Evolutionary conservation across 2,113 vertebrate genomes (phyloP).

Genomic region (Rhagologus leucostigma): DNA sequence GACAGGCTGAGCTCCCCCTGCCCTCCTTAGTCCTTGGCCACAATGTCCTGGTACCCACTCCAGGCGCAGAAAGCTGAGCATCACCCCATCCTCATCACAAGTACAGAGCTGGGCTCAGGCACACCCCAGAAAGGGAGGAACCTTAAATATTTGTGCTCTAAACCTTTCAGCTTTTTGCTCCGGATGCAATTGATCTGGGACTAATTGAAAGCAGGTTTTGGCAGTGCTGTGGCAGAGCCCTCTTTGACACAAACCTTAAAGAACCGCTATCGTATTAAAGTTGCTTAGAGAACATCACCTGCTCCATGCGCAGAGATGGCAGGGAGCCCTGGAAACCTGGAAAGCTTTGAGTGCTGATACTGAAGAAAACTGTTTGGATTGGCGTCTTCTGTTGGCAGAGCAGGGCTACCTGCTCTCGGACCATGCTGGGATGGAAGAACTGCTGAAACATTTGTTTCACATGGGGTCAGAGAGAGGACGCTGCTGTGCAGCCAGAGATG

Average conservation of each 20-base stretch:
- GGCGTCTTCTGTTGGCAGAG: background rate
- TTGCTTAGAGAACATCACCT: background rate
- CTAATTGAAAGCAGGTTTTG: slow-evolving; percentile 9
- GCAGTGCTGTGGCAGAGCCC: background rate
- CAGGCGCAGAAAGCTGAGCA: background rate
- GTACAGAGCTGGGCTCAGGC: background rate
- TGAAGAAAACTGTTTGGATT: background rate
- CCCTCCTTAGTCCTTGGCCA: background rate
- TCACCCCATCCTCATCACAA: background rate
- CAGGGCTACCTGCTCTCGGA: background rate
- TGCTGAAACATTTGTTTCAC: background rate
- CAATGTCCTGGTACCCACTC: too few relatives aligned
- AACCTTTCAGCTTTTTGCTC: background rate
- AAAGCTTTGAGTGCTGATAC: background rate
- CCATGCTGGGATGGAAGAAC: background rate
- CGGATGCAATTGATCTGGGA: background rate
- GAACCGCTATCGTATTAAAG: background rate
- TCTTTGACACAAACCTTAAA: background rate
- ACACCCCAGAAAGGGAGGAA: background rate
- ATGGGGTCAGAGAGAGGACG: accelerated
- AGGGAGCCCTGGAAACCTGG: background rate
- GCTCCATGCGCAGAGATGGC: accelerated
- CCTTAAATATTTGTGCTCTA: background rate
- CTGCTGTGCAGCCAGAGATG: background rate
- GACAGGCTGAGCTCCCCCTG: background rate